These are phyloP conservation scores for Microcebus murinus DNA, from an alignment of 2,113 vertebrate species.

Conservation along the genomic window DNA sequence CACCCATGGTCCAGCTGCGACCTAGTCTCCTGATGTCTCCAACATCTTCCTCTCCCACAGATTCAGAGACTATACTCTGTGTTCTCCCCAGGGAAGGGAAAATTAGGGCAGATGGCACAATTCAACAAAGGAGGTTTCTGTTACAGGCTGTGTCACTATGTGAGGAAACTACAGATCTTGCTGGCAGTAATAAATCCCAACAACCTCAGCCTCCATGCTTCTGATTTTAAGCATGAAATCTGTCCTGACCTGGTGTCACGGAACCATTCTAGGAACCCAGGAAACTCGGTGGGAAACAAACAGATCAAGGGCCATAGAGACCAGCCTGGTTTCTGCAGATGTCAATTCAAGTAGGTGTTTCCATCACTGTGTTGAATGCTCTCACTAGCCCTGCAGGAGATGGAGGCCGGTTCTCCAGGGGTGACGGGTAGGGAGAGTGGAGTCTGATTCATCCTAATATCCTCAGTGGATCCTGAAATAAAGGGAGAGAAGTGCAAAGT, in stretches of 20 bases:
- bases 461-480: background rate
- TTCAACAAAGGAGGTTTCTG: too few species aligned
- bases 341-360: rapidly evolving
- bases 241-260: background rate
- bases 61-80: too few species aligned
- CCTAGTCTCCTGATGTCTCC: too few species aligned
- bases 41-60: too few species aligned
- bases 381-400: background rate
- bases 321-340: background rate
- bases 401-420: background rate
- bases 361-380: background rate
- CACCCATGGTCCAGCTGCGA: too few species aligned
- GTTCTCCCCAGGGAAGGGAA: too few species aligned
- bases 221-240: background rate
- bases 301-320: background rate
- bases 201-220: too few species aligned
- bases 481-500: background rate
- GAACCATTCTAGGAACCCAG: background rate
- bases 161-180: too few species aligned
- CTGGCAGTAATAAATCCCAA: too few species aligned
- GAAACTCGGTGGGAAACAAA: rapidly evolving
- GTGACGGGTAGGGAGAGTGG: background rate
- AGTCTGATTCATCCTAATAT: background rate
- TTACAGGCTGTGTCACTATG: too few species aligned
- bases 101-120: too few species aligned